Percentiles rank a stretch among this genome's conserved stretches.
Conservation (phyloP, 2,113 vertebrate species). For the Ochotona curzoniae region DNA sequence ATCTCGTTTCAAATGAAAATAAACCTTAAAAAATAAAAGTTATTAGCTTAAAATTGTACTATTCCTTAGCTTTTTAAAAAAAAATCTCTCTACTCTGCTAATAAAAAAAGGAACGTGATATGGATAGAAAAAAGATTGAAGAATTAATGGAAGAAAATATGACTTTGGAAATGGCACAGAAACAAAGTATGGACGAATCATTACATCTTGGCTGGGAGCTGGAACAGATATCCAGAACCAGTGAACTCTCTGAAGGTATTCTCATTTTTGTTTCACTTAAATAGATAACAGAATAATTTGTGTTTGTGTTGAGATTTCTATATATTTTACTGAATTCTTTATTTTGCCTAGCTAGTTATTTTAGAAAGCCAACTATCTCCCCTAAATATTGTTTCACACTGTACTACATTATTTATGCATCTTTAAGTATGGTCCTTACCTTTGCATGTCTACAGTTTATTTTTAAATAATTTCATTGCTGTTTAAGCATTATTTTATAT, state of each 20-base stretch:
- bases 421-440: background rate
- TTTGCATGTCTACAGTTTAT: slow-evolving; percentile 13
- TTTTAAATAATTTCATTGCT: slow-evolving; percentile 28
- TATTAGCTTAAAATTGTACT: slow-evolving; percentile 42
- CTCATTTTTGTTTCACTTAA: slow-evolving; percentile 39
- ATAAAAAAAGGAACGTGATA: slow-evolving; percentile 92
- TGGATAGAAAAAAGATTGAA: slow-evolving; percentile 98
- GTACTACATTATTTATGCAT: slow-evolving; percentile 5
- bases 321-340: slow-evolving; percentile 46
- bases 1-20: background rate
- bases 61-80: slow-evolving; percentile 46
- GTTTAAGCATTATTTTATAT: slow-evolving; percentile 15
- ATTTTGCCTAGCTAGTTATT: background rate
- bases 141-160: slow-evolving; percentile 99
- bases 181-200: slow-evolving; percentile 99
- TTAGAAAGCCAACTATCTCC: background rate
- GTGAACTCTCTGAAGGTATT: slow-evolving; percentile 94
- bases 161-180: slow-evolving; percentile 97
- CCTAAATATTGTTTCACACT: background rate
- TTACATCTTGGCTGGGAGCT: slow-evolving; percentile 99
- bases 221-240: slow-evolving; percentile 97
- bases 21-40: slow-evolving; percentile 10
- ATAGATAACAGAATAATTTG: slow-evolving; percentile 27
- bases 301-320: slow-evolving; percentile 51
- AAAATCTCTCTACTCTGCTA: slow-evolving; percentile 9